phyloP scores from a whole-genome alignment of 2,888 invertebrate genomes.

The Agrochola lota region DNA sequence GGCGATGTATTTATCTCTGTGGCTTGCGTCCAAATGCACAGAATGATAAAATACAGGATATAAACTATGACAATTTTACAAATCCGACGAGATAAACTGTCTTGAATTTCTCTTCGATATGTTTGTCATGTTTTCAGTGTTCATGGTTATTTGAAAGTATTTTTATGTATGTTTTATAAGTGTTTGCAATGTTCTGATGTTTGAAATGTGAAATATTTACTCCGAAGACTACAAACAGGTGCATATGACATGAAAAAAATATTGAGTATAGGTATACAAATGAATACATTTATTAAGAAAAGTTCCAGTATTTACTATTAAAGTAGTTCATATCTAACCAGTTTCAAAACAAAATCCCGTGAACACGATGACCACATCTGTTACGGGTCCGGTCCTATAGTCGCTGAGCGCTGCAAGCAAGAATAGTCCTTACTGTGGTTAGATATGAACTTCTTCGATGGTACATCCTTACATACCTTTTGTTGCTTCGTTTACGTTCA shows the following conservation, averaged over 20 bases:
- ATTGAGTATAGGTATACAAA: too few relatives aligned
- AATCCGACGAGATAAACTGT: constrained; percentile 54
- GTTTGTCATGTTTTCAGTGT: constrained; percentile 34
- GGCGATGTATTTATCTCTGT: constrained; percentile 52
- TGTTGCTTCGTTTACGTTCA: neutral
- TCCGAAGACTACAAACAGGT: neutral
- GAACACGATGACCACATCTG: too few relatives aligned
- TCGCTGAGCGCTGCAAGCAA: too few relatives aligned
- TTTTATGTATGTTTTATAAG: constrained; percentile 12
- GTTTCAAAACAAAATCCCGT: too few relatives aligned
- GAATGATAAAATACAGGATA: constrained; percentile 59
- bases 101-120: constrained; percentile 29
- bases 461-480: neutral
- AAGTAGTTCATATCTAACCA: too few relatives aligned
- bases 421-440: too few relatives aligned
- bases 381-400: too few relatives aligned
- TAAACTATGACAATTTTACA: constrained; percentile 58
- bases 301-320: too few relatives aligned
- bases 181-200: too few relatives aligned
- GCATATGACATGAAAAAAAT: neutral
- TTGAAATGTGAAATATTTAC: too few relatives aligned
- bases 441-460: too few relatives aligned
- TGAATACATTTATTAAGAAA: too few relatives aligned
- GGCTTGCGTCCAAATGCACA: constrained; percentile 59
- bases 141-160: neutral